Evolutionary conservation across 2,888 invertebrate genomes (phyloP).

Genomic region (Papilio protenor): DNA sequence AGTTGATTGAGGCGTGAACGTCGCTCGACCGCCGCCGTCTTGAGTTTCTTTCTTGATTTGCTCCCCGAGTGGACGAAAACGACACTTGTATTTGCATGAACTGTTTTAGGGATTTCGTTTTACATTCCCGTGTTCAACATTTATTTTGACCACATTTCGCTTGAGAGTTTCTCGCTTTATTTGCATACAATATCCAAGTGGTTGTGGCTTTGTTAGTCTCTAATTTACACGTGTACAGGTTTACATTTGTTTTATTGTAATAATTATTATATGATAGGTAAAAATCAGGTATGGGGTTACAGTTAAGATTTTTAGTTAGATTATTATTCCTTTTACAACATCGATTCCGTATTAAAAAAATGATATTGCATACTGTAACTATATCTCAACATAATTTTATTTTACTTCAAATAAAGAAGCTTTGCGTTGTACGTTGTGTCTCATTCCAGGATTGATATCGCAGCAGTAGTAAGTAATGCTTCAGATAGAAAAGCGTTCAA

Average conservation of each 20-base stretch:
- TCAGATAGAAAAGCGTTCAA: slow-evolving; percentile 76
- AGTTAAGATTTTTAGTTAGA: not conserved
- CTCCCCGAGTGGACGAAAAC: slow-evolving; percentile 80
- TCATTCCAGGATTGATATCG: slow-evolving; percentile 71
- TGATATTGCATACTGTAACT: too few relatives aligned
- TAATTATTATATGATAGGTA: not conserved
- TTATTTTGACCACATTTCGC: slow-evolving; percentile 31
- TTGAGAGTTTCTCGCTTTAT: slow-evolving; percentile 28
- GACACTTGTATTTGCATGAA: slow-evolving; percentile 82
- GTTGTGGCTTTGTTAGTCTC: not conserved
- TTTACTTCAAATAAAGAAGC: not conserved
- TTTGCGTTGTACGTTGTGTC: slow-evolving; percentile 23
- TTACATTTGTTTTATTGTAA: not conserved
- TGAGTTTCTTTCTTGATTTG: slow-evolving; percentile 83
- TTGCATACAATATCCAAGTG: slow-evolving; percentile 28
- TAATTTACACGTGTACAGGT: slow-evolving; percentile 22
- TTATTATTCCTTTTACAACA: not conserved
- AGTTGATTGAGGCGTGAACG: slow-evolving; percentile 83
- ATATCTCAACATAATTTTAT: too few relatives aligned
- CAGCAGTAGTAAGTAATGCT: slow-evolving; percentile 72
- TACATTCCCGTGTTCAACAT: slow-evolving; percentile 56
- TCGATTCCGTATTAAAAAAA: not conserved
- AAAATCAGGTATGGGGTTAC: not conserved
- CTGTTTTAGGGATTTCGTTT: slow-evolving; percentile 70
- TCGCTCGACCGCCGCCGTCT: slow-evolving; percentile 72